Evolutionary conservation across 2,113 vertebrate species (phyloP), one percentile per base, ranked within the genome.

Genomic region (Salvator merianae): DNA sequence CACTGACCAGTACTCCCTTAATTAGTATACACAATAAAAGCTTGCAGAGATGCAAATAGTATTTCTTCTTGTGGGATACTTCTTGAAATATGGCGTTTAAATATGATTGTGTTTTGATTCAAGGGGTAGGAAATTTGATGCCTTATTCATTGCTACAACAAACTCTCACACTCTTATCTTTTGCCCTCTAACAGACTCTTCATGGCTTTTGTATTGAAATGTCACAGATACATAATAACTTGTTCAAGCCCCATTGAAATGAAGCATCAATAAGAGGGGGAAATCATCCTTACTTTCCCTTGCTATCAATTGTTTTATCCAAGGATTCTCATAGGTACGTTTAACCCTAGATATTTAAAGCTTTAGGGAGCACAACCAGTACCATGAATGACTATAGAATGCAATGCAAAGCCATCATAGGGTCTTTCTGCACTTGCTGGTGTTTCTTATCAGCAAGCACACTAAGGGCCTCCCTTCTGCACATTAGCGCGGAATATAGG

Each of bases 21-120:
- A 82, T 84, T 84, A 90, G 30, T 43, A 76, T 81, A 90, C 89
- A 86, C 84, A 0, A 77, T 91, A 84, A 30, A 73, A 8, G 72
- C 40, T 71, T 73, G 47, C 63, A 92, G 91, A 93, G 65, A 92
- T 84, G 66, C 84, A 82, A 91, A 65, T 77, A 79, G 72, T 5
- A 71, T 18, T 59, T 85, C 69, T 43, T 70, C 0, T 7, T 5
- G 30, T 87, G 13, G 34, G n/a, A 85, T 84, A 89, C 0, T 73
- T 53, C 79, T 90, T 71, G 66, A 82, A 85, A 71, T 78, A 70
- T 75, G 18, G 65, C 88, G 85, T 72, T 85, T 13, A 91, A 83
- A 85, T 86, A 70, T 72, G 1, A 1, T 43, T 74, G 92, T 84
- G 80, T 62, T 59, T 53, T 80, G 68, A 65, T 36, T 7, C 73